Conservation (phyloP, 2,797 vertebrate genomes). For the Pipistrellus kuhlii region DNA sequence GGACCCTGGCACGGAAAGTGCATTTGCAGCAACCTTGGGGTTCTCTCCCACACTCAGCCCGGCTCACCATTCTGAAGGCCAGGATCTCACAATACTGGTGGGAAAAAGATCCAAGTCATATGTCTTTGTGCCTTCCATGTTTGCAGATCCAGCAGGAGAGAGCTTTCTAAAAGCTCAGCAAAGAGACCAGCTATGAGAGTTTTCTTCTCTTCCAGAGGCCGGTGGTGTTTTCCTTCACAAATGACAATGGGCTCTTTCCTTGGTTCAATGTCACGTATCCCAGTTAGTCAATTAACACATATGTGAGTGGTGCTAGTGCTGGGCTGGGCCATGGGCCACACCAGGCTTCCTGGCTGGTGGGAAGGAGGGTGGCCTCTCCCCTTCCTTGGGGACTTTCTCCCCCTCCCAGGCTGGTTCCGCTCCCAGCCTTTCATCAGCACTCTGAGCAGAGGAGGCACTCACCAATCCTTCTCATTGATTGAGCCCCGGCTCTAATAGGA, state of each 20-base stretch:
- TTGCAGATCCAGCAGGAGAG: not conserved
- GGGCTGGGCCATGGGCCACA: not conserved
- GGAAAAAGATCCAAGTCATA: not conserved
- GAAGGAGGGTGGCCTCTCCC: not conserved
- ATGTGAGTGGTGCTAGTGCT: not conserved
- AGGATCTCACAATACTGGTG: not conserved
- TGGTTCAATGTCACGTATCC: not conserved
- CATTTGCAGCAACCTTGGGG: not conserved
- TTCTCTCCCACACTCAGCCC: not conserved
- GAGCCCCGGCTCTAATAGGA: slow-evolving; percentile 48
- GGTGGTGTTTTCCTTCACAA: not conserved
- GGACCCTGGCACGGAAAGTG: not conserved
- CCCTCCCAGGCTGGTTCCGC: not conserved
- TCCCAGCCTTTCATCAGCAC: not conserved
- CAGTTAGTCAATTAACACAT: too few relatives aligned
- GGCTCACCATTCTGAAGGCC: not conserved
- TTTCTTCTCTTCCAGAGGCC: not conserved
- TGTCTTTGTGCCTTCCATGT: not conserved
- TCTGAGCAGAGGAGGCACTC: not conserved
- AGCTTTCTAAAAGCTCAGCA: not conserved
- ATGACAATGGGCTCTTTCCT: not conserved
- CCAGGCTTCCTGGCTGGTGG: accelerated
- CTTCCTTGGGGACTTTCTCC: not conserved
- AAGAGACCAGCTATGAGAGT: not conserved
- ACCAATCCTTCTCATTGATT: slow-evolving; percentile 14